Evolutionary conservation across 2,113 vertebrate genomes (phyloP).

Genomic region (Mormyrus lacerda): DNA sequence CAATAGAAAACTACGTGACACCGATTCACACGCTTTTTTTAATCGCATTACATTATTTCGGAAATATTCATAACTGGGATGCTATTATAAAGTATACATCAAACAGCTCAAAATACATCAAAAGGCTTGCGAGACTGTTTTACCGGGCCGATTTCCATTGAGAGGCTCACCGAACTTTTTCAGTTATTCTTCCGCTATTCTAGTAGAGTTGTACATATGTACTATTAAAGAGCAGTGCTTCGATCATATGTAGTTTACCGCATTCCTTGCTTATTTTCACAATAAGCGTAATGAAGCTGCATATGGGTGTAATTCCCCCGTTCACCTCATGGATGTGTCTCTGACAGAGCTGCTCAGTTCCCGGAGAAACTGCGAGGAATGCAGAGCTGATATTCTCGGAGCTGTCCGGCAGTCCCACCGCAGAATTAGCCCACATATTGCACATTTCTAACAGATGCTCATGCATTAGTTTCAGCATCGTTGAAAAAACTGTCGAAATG

Average conservation of each 20-base stretch:
- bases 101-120: background rate
- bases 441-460: slow-evolving; percentile 11
- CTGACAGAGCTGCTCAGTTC: slow-evolving; percentile 33
- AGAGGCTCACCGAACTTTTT: background rate
- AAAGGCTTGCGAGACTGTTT: background rate
- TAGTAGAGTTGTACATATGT: background rate
- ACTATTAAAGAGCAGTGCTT: background rate
- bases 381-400: slow-evolving; percentile 19
- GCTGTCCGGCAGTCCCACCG: slow-evolving; percentile 40
- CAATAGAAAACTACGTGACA: background rate
- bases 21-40: background rate
- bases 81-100: background rate
- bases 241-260: background rate
- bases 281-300: background rate
- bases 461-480: background rate
- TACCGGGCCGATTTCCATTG: background rate
- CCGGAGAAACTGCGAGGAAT: slow-evolving; percentile 32
- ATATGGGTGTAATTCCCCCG: slow-evolving; percentile 36
- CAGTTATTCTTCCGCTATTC: background rate
- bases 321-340: slow-evolving; percentile 34
- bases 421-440: slow-evolving; percentile 16
- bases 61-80: background rate
- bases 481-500: background rate
- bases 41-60: background rate
- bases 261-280: background rate